Base-by-base conservation (phyloP, 2,888 invertebrate species). In the Amphipoea lucens region DNA sequence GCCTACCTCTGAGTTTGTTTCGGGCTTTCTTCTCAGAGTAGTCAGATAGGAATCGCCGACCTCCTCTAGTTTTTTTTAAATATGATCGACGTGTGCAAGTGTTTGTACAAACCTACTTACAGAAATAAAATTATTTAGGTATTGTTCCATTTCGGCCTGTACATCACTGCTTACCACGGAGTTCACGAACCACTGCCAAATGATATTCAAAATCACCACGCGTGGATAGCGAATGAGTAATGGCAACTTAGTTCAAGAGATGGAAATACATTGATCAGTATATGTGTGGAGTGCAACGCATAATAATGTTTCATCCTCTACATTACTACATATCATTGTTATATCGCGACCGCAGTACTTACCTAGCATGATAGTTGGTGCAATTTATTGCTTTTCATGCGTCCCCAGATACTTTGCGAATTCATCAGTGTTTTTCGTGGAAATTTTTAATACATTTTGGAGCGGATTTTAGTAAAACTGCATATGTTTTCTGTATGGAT, bases 371-470 rank as follows among this genome's bases (percentile, higher is more conserved):
- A 73, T 84, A 82, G 71, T 82, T 57, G 54, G 63, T 36, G 71
- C 74, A 86, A 84, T 86, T 86, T 84, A 84, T 82, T 82, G 86
- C 83, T 72, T 74, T 84, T 82, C 83, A 86, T 69, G 83, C 57
- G 45, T 82, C 84, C 83, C 86, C 29, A 48, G 84, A 78, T 82
- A 84, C 78, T 78, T 84, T 57, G 71, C 29, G 12, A 78, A 82
- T 82, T 86, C 82, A 84, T 84, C 86, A 85, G 66, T 75, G 45
- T 72, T 69, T 82, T 85, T 81, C n/a, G 60, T 29, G 1, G 1
- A 45, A 65, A 12, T 72, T 85, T 74, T 69, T 40, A 72, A 80
- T 66, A 60, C 4, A 76, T 76, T 71, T 76, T 45, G 12, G 11
- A 36, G 51, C 3, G 5, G 1, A 20, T 62, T 62, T 73, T 40